Evolutionary conservation across 2,888 invertebrate genomes (phyloP).

Genomic region (Stenolophus ochropezus): DNA sequence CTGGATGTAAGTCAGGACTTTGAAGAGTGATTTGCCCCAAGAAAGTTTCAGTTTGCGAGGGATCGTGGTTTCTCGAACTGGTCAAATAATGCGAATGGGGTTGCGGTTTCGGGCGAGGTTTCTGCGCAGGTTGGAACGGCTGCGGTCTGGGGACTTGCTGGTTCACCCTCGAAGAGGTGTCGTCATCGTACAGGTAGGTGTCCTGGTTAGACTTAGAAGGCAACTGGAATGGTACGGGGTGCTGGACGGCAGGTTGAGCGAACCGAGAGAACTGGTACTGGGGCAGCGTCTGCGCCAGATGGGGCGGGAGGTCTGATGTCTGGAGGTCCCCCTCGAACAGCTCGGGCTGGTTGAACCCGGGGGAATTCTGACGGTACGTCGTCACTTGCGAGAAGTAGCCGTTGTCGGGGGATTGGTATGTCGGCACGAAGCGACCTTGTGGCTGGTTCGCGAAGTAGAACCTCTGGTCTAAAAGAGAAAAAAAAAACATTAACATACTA

Average conservation of each 20-base stretch:
- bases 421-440: conserved; percentile 68
- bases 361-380: conserved; percentile 67
- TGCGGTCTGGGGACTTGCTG: conserved; percentile 56
- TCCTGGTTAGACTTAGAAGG: conserved; percentile 74
- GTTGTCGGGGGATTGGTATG: conserved; percentile 63
- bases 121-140: conserved; percentile 46
- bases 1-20: conserved; percentile 74
- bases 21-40: conserved; percentile 79
- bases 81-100: conserved; percentile 75
- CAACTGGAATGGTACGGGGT: conserved; percentile 74
- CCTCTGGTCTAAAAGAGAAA: conserved; percentile 69
- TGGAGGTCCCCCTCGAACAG: conserved; percentile 68
- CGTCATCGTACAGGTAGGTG: conserved; percentile 74
- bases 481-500: background rate
- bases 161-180: conserved; percentile 68
- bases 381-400: conserved; percentile 66
- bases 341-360: conserved; percentile 65
- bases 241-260: conserved; percentile 67
- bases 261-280: conserved; percentile 68
- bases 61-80: conserved; percentile 77
- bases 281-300: conserved; percentile 71
- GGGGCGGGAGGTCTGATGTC: conserved; percentile 71
- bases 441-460: conserved; percentile 69
- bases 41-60: conserved; percentile 79
- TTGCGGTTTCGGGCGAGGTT: conserved; percentile 68